Evolutionary conservation across 2,888 invertebrate species (phyloP).

Genomic region (Aquatica leii): DNA sequence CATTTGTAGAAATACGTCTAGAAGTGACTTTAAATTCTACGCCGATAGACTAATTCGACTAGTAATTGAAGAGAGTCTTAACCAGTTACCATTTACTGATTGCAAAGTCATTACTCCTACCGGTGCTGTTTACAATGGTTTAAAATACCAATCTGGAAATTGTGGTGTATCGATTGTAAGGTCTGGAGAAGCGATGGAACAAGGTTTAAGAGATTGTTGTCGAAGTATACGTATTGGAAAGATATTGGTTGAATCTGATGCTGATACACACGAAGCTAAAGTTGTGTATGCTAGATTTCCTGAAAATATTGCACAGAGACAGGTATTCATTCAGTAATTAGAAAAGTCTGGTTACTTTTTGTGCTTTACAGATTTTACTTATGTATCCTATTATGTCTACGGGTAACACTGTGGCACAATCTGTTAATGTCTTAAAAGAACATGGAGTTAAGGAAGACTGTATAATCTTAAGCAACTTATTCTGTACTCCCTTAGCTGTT

Average conservation of each 20-base stretch:
- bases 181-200: conserved; percentile 70
- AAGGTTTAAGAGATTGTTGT: conserved; percentile 93
- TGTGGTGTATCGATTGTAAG: conserved; percentile 98
- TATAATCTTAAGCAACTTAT: conserved; percentile 96
- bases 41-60: conserved; percentile 96
- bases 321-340: conserved; percentile 59
- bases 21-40: conserved; percentile 98
- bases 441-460: conserved; percentile 94
- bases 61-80: conserved; percentile 97
- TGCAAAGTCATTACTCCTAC: conserved; percentile 94
- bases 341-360: too few species aligned
- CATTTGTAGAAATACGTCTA: conserved; percentile 83
- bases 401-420: conserved; percentile 94
- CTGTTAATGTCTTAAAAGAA: conserved; percentile 92
- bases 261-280: conserved; percentile 94
- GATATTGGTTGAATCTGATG: conserved; percentile 95
- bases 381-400: conserved; percentile 99
- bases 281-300: conserved; percentile 98
- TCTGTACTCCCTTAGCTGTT: conserved; percentile 93
- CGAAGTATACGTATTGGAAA: conserved; percentile 98
- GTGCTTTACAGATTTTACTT: conserved; percentile 75
- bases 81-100: conserved; percentile 93
- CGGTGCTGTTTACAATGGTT: conserved; percentile 87
- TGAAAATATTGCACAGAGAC: conserved; percentile 88
- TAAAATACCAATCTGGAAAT: conserved; percentile 96